These are phyloP conservation scores for Anguilla pacifica DNA, from an alignment of 2,797 vertebrate species.

Conservation along the genomic window DNA sequence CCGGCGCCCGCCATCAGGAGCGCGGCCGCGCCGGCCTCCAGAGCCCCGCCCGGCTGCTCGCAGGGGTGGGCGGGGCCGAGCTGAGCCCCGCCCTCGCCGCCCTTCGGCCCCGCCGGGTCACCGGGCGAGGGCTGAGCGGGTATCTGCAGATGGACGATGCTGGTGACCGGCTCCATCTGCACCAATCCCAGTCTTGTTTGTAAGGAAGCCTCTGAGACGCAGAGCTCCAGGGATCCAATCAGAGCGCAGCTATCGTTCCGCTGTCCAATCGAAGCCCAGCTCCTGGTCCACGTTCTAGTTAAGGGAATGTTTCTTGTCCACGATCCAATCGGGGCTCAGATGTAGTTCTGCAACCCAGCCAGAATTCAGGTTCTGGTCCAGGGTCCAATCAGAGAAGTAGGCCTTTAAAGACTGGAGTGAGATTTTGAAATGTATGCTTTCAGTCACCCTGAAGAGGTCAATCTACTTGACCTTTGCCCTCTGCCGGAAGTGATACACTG, in stretches of 20 bases:
- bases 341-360: conserved; percentile 23
- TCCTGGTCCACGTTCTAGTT: conserved; percentile 21
- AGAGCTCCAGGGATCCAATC: background rate
- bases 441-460: background rate
- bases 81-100: conserved; percentile 28
- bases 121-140: conserved; percentile 38
- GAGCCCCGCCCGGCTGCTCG: conserved; percentile 51
- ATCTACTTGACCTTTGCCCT: background rate
- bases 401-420: background rate
- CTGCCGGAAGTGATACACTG: background rate
- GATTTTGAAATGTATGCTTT: background rate
- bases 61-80: conserved; percentile 49
- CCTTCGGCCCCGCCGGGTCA: conserved; percentile 23
- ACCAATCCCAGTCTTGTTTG: conserved; percentile 43
- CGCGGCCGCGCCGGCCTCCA: conserved; percentile 59
- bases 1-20: conserved; percentile 65
- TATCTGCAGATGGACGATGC: conserved; percentile 49
- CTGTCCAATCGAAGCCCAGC: conserved; percentile 17
- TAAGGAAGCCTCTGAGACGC: background rate
- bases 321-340: background rate
- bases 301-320: background rate
- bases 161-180: conserved; percentile 47
- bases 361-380: conserved; percentile 1
- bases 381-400: conserved; percentile 15
- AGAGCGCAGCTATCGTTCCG: conserved; percentile 30